Conservation (phyloP, 2,113 vertebrate species). For the Thinocorus orbignyianus region DNA sequence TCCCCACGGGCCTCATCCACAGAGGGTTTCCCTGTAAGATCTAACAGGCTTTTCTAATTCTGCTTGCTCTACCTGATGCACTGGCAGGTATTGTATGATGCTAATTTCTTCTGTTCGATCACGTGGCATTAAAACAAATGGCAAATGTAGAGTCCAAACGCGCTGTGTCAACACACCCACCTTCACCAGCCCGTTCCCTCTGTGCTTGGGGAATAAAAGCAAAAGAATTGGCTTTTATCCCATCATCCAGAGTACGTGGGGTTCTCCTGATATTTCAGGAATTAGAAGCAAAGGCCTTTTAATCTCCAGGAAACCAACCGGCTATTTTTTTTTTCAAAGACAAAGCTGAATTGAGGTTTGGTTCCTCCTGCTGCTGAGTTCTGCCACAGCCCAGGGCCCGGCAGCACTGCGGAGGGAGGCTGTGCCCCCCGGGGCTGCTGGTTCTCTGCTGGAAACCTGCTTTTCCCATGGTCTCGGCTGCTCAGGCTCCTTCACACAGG, state of each 20-base stretch:
- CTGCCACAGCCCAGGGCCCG: not conserved
- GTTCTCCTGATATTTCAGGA: not conserved
- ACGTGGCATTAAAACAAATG: not conserved
- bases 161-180: not conserved
- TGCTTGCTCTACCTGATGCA: not conserved
- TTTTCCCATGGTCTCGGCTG: accelerated
- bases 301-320: not conserved
- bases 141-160: not conserved
- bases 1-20: accelerated
- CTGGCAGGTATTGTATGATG: accelerated
- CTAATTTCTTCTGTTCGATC: accelerated
- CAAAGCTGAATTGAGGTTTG: not conserved
- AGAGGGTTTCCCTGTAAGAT: not conserved
- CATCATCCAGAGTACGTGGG: accelerated
- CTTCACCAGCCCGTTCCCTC: not conserved
- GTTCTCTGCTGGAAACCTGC: not conserved
- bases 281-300: not conserved
- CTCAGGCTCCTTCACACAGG: accelerated
- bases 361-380: not conserved
- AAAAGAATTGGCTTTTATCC: not conserved
- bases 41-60: not conserved
- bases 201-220: not conserved
- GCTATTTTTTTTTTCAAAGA: not conserved
- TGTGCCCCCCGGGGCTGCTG: accelerated
- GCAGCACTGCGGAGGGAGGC: not conserved